These are phyloP conservation scores for Volucella inflata DNA, from an alignment of 2,888 invertebrate genomes.

Conservation along the genomic window DNA sequence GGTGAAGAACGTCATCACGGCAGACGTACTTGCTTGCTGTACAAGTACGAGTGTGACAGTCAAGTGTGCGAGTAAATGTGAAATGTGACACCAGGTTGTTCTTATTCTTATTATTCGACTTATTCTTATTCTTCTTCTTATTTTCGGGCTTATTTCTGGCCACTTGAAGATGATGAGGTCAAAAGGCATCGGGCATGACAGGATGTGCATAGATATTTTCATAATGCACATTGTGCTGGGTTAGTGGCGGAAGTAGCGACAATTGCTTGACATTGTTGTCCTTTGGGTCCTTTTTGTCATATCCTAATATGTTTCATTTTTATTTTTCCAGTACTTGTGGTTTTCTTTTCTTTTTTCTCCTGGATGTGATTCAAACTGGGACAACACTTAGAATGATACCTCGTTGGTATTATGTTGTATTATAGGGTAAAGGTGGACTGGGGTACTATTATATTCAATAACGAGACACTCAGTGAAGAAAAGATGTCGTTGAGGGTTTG, in stretches of 20 bases:
- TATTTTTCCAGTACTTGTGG: background rate
- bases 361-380: slow-evolving; percentile 33
- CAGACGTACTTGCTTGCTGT: slow-evolving; percentile 31
- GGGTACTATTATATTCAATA: background rate
- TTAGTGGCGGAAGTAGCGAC: background rate
- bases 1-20: slow-evolving; percentile 47
- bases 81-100: slow-evolving; percentile 60
- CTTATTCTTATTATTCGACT: too few species aligned
- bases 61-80: slow-evolving; percentile 54
- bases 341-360: slow-evolving; percentile 10
- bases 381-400: slow-evolving; percentile 33
- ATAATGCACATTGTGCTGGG: slow-evolving; percentile 41
- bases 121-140: too few species aligned
- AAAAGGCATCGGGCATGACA: slow-evolving; percentile 46
- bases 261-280: slow-evolving; percentile 51
- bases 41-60: slow-evolving; percentile 47
- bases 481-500: too few species aligned
- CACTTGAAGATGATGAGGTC: slow-evolving; percentile 68
- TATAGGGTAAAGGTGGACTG: slow-evolving; percentile 25
- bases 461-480: too few species aligned
- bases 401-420: slow-evolving; percentile 20
- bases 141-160: slow-evolving; percentile 57
- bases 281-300: slow-evolving; percentile 25
- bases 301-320: slow-evolving; percentile 14
- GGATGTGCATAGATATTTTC: slow-evolving; percentile 60